Percentiles rank a stretch among this genome's conserved stretches.
Evolutionary conservation across 2,113 vertebrate species (phyloP).

Genomic region (Penelope pileata): DNA sequence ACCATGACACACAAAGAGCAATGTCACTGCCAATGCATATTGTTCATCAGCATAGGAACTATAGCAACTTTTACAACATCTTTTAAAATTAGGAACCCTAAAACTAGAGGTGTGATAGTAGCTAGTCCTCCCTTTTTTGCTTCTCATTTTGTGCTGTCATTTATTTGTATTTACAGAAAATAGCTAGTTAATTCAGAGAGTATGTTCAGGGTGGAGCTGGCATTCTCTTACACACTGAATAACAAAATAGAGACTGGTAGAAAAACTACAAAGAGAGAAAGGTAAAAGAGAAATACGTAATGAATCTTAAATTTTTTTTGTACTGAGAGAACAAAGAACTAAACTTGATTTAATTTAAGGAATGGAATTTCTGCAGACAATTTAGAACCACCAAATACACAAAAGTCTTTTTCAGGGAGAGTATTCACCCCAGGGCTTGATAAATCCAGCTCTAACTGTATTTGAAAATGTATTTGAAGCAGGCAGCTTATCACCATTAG

Average conservation of each 20-base stretch:
- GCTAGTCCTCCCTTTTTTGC: not conserved
- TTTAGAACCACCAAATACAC: not conserved
- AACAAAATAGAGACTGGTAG: not conserved
- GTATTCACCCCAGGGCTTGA: not conserved
- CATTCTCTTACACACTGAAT: not conserved
- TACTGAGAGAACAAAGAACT: conserved; percentile 41
- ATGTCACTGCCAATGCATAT: rapidly evolving
- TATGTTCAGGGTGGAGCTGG: not conserved
- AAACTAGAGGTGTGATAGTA: not conserved
- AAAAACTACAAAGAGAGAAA: conserved; percentile 42
- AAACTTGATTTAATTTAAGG: conserved; percentile 44
- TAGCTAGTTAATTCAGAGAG: conserved; percentile 19
- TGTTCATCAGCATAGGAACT: not conserved
- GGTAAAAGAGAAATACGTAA: conserved; percentile 45
- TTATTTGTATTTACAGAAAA: conserved; percentile 27
- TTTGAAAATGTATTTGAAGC: conserved; percentile 35
- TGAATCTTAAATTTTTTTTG: conserved; percentile 25
- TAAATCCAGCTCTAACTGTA: conserved; percentile 36
- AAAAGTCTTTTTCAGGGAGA: conserved; percentile 25
- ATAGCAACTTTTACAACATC: rapidly evolving
- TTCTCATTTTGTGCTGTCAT: not conserved
- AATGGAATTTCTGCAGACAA: conserved; percentile 40
- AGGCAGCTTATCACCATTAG: conserved; percentile 6
- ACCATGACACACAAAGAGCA: not conserved
- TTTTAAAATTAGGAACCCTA: not conserved